Conservation (phyloP, 2,113 vertebrate species). For the Oryctolagus cuniculus region DNA sequence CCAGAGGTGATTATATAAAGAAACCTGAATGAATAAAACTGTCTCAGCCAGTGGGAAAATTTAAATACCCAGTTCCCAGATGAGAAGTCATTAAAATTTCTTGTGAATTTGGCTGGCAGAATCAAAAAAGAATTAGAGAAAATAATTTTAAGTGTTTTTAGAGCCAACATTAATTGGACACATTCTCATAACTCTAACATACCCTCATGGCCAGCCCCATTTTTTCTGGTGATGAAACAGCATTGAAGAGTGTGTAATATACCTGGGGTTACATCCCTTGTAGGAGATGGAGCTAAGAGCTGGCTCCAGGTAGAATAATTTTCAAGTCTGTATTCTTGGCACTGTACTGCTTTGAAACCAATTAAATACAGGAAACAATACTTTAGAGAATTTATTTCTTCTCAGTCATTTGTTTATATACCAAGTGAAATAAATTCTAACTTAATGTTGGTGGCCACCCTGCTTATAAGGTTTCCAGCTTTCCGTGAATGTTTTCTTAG, state of each 20-base stretch:
- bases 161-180: constrained; percentile 42
- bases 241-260: background rate
- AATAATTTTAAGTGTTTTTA: constrained; percentile 54
- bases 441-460: background rate
- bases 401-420: background rate
- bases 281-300: background rate
- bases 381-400: constrained; percentile 22
- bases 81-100: constrained; percentile 52
- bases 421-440: constrained; percentile 32
- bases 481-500: constrained; percentile 31
- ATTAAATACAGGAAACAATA: background rate
- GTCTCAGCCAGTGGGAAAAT: constrained; percentile 7
- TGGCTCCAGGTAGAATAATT: background rate
- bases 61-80: constrained; percentile 40
- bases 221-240: background rate
- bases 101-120: constrained; percentile 28
- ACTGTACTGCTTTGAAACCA: background rate
- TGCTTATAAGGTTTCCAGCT: constrained; percentile 29
- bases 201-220: background rate
- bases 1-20: background rate
- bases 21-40: constrained; percentile 55
- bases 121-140: constrained; percentile 48
- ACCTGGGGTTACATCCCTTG: background rate
- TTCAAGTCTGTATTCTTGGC: background rate
- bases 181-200: background rate